Evolutionary conservation across 2,888 invertebrate species (phyloP).

Genomic region (Melipona bicolor): DNA sequence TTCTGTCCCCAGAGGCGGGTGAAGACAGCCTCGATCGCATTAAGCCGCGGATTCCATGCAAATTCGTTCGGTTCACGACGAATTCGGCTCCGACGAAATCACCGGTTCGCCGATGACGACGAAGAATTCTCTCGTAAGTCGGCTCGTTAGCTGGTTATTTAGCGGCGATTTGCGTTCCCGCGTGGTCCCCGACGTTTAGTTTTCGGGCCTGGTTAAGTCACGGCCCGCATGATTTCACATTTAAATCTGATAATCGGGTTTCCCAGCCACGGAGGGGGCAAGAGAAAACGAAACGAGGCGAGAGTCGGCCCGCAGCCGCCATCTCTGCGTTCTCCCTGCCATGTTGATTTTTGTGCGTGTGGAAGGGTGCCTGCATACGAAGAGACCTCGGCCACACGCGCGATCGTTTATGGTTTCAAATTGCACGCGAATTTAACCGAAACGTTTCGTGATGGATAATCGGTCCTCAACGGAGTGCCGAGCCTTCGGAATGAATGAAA

Average conservation of each 20-base stretch:
- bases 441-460: not conserved
- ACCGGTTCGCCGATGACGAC: conserved; percentile 32
- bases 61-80: conserved; percentile 31
- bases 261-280: conserved; percentile 39
- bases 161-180: conserved; percentile 72
- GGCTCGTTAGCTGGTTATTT: conserved; percentile 83
- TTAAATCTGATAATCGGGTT: conserved; percentile 81
- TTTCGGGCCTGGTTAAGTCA: conserved; percentile 67
- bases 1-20: not conserved
- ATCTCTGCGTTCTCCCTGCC: conserved; percentile 79
- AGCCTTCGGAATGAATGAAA: not conserved
- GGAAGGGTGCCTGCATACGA: conserved; percentile 51
- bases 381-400: not conserved
- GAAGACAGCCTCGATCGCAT: conserved; percentile 14
- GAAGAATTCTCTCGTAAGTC: conserved; percentile 77
- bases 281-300: conserved; percentile 28
- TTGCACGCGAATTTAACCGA: not conserved
- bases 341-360: conserved; percentile 80
- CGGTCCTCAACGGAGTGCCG: too few species aligned
- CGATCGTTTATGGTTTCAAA: not conserved
- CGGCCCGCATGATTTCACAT: conserved; percentile 78
- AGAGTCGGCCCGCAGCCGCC: conserved; percentile 71
- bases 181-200: conserved; percentile 49
- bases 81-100: conserved; percentile 14
- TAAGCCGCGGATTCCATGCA: conserved; percentile 15